Percentiles rank a stretch among this genome's conserved stretches.
phyloP scores from a whole-genome alignment of 2,113 vertebrate species.

The Paratilapia polleni region DNA sequence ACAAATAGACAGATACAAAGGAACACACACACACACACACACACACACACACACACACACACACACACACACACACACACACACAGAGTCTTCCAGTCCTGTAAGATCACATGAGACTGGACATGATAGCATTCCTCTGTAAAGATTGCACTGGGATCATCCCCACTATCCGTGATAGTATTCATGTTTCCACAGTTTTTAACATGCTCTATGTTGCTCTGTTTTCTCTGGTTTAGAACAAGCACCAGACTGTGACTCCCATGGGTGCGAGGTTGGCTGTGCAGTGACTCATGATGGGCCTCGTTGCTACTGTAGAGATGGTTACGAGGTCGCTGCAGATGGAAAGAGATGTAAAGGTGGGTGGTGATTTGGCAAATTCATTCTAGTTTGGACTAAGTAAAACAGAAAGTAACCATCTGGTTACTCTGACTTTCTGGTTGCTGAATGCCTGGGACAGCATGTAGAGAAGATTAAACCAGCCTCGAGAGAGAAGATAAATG shows the following conservation, averaged over 20 bases:
- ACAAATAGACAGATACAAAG: too few species aligned
- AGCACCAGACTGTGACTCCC: slow-evolving; percentile 81
- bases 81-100: neutral
- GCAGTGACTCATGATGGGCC: slow-evolving; percentile 86
- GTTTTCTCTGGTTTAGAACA: slow-evolving; percentile 76
- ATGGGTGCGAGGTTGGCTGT: slow-evolving; percentile 88
- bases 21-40: too few species aligned
- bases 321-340: slow-evolving; percentile 89
- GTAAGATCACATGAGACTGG: slow-evolving; percentile 1
- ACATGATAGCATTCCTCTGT: slow-evolving; percentile 22
- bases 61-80: neutral
- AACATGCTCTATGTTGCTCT: slow-evolving; percentile 18
- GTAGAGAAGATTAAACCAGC: neutral
- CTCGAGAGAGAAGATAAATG: neutral
- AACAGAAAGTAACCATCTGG: slow-evolving; percentile 8
- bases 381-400: neutral
- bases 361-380: slow-evolving; percentile 42
- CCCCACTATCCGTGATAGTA: neutral
- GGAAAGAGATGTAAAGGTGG: slow-evolving; percentile 90
- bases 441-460: neutral
- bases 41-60: too few species aligned
- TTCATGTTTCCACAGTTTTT: neutral
- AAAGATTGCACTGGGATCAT: slow-evolving; percentile 27
- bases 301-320: slow-evolving; percentile 88
- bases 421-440: neutral